Base-by-base conservation (phyloP, 2,113 vertebrate genomes). In the Aegotheles bennettii region DNA sequence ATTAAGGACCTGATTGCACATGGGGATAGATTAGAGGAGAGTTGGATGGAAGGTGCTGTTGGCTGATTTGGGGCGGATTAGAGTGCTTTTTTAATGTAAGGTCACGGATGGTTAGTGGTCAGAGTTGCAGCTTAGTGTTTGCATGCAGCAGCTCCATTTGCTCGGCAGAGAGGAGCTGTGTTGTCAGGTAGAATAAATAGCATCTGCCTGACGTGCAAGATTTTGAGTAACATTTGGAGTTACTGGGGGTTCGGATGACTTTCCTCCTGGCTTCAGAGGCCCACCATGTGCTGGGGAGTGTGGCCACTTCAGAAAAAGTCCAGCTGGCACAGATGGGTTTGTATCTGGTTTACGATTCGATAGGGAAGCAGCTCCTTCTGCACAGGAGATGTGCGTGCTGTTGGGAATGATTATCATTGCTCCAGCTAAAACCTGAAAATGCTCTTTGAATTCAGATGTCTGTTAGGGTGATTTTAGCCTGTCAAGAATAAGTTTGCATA, bases 271-370 rank as follows among this genome's bases (percentile, higher is more conserved):
- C 98, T 5, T 96, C 97, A 4, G 97, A 97, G 70, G 77, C 50
- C 38, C 98, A 88, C 95, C 98, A 97, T 15, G 92, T 98, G 91
- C 97, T 98, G 76, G 98, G 98, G 65, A 98, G 96, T 1, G 70
- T 98, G 96, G 98, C 97, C 16, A 89, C 98, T 33, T 97, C 98
- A 16, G 97, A 98, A 60, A 98, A 97, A 89, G 97, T 97, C 82
- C 97, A 97, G 76, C 97, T 99, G 86, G 97, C 96, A 24, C 98
- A 97, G 65, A 96, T 96, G 97, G 98, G 98, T 99, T 97, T 97
- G 98, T 98, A 85, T 77, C 53, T 36, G 56, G 5, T 45, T 67
- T 69, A 13, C 25, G 24, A 3, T 54, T 43, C 3, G 6, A 3
- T 33, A 7, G 48, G 15, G 35, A 53, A 38, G 65, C 68, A 20